phyloP scores from a whole-genome alignment of 2,113 vertebrate genomes.

The Halichoeres trimaculatus region DNA sequence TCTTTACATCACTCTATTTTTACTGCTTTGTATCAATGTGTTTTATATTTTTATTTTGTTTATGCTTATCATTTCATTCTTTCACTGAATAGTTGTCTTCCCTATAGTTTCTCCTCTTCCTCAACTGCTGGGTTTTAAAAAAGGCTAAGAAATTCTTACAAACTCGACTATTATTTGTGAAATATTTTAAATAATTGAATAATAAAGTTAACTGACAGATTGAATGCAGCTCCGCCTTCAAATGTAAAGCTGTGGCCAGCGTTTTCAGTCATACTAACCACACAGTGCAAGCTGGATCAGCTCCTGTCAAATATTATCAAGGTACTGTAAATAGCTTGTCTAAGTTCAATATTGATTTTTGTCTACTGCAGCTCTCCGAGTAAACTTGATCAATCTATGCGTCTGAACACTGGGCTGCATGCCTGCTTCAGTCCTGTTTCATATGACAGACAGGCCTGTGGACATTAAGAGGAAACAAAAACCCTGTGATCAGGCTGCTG shows the following conservation, averaged over 20 bases:
- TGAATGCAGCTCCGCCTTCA: background rate
- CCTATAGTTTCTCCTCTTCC: no score
- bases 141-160: no score
- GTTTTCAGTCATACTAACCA: conserved; percentile 19
- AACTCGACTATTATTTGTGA: no score
- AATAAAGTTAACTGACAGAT: background rate
- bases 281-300: conserved; percentile 34
- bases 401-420: conserved; percentile 35
- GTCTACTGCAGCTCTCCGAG: conserved; percentile 42
- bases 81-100: no score
- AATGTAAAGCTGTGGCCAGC: background rate
- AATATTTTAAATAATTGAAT: background rate
- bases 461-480: conserved; percentile 43
- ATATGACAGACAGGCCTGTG: conserved; percentile 4
- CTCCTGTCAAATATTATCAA: conserved; percentile 67
- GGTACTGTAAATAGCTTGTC: conserved; percentile 67
- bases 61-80: no score
- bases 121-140: no score
- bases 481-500: conserved; percentile 21
- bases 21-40: no score
- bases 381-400: conserved; percentile 55
- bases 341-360: conserved; percentile 70
- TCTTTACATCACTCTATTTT: no score
- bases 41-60: no score
- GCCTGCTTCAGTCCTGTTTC: conserved; percentile 38